Conservation (phyloP, 2,113 vertebrate species). For the Copsychus sechellarum region DNA sequence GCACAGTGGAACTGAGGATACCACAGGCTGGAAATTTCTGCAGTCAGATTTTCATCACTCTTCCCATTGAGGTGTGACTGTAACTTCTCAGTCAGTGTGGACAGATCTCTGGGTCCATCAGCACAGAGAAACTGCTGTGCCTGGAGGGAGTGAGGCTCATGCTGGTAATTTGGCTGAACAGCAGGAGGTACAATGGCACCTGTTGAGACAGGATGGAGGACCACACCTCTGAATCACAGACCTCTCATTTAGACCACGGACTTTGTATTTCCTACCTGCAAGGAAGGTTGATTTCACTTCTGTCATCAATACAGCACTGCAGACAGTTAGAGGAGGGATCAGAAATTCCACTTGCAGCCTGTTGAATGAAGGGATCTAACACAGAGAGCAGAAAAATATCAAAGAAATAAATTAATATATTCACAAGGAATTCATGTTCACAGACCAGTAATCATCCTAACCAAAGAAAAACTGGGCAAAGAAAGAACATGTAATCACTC, state of each 20-base stretch:
- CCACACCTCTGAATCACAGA: neutral
- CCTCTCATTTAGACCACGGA: neutral
- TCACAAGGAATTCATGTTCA: neutral
- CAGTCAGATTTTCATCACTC: neutral
- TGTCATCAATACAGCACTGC: neutral
- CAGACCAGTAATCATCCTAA: neutral
- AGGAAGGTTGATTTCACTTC: neutral
- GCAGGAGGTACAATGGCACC: neutral
- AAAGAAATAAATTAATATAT: neutral
- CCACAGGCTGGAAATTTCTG: neutral
- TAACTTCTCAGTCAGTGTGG: neutral
- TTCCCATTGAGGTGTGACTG: neutral
- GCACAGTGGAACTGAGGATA: neutral
- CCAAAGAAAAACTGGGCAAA: neutral
- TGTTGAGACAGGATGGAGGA: neutral
- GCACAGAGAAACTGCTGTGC: fast-evolving
- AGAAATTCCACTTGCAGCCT: neutral
- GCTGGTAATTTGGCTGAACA: fast-evolving
- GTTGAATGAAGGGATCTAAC: neutral
- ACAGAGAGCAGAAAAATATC: neutral
- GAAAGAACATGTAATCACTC: neutral
- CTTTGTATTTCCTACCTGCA: neutral
- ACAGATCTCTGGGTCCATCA: neutral
- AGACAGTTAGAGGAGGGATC: neutral
- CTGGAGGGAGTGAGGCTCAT: neutral